Percentiles rank a stretch among this genome's conserved stretches.
These are phyloP conservation scores for Salpingus planirostris DNA, from an alignment of 2,888 invertebrate species.

Conservation along the genomic window DNA sequence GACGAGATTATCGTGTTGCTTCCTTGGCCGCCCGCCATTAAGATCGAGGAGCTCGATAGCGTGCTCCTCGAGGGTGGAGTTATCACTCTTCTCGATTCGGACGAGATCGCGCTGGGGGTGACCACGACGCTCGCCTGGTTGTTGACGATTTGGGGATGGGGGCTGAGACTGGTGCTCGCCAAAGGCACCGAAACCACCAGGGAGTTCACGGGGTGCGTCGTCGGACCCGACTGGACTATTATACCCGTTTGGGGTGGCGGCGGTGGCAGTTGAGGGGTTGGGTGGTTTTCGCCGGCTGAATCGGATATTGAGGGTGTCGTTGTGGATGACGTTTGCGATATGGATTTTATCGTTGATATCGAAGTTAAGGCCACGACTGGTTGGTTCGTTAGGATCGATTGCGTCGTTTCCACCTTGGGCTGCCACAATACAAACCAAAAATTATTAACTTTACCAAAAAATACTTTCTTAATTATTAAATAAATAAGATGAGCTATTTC, in stretches of 20 bases:
- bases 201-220: constrained; percentile 26
- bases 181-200: constrained; percentile 58
- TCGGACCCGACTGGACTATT: constrained; percentile 10
- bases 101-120: constrained; percentile 17
- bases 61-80: constrained; percentile 5
- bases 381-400: constrained; percentile 31
- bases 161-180: constrained; percentile 43
- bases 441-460: no score
- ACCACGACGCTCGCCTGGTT: constrained; percentile 29
- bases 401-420: constrained; percentile 29
- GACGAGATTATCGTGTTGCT: constrained; percentile 31
- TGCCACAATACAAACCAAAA: constrained; percentile 9
- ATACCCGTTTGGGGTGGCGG: constrained; percentile 13
- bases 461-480: no score
- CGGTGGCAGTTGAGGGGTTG: constrained; percentile 16
- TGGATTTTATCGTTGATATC: constrained; percentile 27
- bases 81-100: constrained; percentile 2
- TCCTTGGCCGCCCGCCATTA: constrained; percentile 29
- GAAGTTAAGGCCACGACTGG: constrained; percentile 34
- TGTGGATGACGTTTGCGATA: constrained; percentile 13
- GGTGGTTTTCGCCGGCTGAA: constrained; percentile 13
- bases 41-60: constrained; percentile 2
- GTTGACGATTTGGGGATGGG: constrained; percentile 30
- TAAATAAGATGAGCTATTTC: no score
- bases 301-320: constrained; percentile 6